A percentile compares a stretch with the other conserved stretches of the same genome.
Conservation (phyloP, 2,113 vertebrate species). For the Spea multiplicata region DNA sequence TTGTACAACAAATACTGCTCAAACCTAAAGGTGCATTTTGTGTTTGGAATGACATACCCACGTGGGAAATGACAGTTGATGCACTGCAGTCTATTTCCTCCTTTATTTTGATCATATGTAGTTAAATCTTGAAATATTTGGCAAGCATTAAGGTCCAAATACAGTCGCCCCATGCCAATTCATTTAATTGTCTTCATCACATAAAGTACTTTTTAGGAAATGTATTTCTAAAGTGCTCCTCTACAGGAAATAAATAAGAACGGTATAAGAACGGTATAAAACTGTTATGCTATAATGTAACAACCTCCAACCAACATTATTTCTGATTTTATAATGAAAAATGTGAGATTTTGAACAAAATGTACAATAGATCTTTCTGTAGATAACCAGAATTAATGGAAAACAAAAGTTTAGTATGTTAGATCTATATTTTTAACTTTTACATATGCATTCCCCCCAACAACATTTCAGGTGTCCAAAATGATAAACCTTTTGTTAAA, state of each 20-base stretch:
- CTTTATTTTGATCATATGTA: conserved; percentile 22
- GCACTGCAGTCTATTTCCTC: conserved; percentile 19
- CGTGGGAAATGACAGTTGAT: conserved; percentile 17
- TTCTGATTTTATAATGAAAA: too few relatives aligned
- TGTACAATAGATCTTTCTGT: too few relatives aligned
- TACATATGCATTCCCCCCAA: too few relatives aligned
- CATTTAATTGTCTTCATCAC: conserved; percentile 16
- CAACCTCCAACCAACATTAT: background rate
- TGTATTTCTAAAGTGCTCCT: conserved; percentile 5
- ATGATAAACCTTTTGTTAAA: too few relatives aligned
- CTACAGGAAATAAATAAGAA: background rate
- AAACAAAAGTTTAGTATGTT: too few relatives aligned
- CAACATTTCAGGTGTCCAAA: too few relatives aligned
- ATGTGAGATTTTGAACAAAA: too few relatives aligned
- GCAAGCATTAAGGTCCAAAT: conserved; percentile 20
- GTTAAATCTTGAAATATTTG: conserved; percentile 35
- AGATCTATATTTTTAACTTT: too few relatives aligned
- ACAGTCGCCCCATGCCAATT: conserved; percentile 27
- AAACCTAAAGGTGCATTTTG: background rate
- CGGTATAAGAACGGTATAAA: conserved; percentile 7
- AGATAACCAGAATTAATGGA: too few relatives aligned
- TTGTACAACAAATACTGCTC: background rate
- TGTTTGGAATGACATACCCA: conserved; percentile 6
- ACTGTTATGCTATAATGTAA: background rate
- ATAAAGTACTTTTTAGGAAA: conserved; percentile 40